Evolutionary conservation across 2,888 invertebrate genomes (phyloP).

Genomic region (Gastracanthus pulcherrimus): DNA sequence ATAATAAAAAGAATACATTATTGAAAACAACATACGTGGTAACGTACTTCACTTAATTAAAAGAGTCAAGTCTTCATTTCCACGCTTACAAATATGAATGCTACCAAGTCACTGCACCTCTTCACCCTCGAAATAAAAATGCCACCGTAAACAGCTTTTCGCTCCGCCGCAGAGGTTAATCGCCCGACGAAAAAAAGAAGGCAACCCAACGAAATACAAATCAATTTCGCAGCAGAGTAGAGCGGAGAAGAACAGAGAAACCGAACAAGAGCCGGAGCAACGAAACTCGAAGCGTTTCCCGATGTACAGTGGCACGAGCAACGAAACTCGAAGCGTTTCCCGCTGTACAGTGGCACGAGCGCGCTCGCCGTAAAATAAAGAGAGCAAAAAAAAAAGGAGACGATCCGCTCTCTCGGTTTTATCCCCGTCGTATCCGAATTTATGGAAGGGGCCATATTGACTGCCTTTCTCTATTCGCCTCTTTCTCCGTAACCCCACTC

Average conservation of each 20-base stretch:
- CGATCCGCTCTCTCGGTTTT: constrained; percentile 37
- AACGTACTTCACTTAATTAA: no score
- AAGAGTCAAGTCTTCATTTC: no score
- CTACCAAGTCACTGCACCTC: no score
- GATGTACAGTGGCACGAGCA: background rate
- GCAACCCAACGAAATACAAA: constrained; percentile 22
- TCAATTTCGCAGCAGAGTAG: constrained; percentile 25
- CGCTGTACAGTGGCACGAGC: background rate
- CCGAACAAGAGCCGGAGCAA: background rate
- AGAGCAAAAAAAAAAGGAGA: background rate
- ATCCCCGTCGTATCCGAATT: constrained; percentile 45
- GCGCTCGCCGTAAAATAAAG: constrained; percentile 11
- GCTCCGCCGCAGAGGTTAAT: background rate
- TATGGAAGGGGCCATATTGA: constrained; percentile 55
- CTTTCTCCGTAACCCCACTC: background rate
- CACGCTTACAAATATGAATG: no score
- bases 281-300: constrained; percentile 5
- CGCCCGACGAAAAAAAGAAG: background rate
- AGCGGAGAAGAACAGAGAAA: background rate
- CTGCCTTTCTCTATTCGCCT: constrained; percentile 35
- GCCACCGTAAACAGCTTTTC: background rate
- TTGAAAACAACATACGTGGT: no score
- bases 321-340: constrained; percentile 17
- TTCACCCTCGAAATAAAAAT: no score
- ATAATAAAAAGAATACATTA: no score